Conservation (phyloP, 2,113 vertebrate species). For the Engystomops pustulosus region DNA sequence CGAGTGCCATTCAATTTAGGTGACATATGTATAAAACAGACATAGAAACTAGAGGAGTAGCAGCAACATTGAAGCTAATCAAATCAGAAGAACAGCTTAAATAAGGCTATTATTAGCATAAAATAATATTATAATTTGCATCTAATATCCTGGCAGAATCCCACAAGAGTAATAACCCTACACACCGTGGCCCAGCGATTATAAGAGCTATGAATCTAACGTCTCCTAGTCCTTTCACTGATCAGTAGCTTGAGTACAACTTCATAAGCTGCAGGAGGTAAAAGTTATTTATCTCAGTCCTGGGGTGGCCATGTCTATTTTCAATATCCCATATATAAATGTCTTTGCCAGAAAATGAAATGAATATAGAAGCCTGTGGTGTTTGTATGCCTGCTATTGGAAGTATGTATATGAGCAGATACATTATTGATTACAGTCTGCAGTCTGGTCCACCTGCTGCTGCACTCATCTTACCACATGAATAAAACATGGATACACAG, state of each 20-base stretch:
- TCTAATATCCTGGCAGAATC: too few relatives aligned
- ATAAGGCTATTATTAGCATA: too few relatives aligned
- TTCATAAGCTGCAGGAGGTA: neutral
- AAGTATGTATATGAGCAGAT: constrained; percentile 52
- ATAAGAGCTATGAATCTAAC: neutral
- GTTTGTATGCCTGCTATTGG: neutral
- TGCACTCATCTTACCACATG: constrained; percentile 68
- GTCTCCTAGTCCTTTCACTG: neutral
- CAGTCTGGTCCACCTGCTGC: constrained; percentile 52
- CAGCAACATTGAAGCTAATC: too few relatives aligned
- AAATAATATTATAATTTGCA: too few relatives aligned
- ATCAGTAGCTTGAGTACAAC: neutral
- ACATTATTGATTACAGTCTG: constrained; percentile 55
- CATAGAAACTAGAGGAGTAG: too few relatives aligned
- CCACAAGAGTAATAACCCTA: too few relatives aligned
- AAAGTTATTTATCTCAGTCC: neutral
- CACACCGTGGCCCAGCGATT: too few relatives aligned
- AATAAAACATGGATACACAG: constrained; percentile 70
- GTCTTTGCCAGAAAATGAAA: neutral
- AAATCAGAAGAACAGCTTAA: too few relatives aligned
- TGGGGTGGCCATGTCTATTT: constrained; percentile 14
- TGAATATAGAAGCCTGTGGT: neutral
- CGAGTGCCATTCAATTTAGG: too few relatives aligned
- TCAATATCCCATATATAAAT: neutral
- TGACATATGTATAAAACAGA: too few relatives aligned